Evolutionary conservation across 1,140 invertebrate genomes (phyloP), one percentile per base, ranked within the genome.

Genomic region (Chrysoperla carnea): DNA sequence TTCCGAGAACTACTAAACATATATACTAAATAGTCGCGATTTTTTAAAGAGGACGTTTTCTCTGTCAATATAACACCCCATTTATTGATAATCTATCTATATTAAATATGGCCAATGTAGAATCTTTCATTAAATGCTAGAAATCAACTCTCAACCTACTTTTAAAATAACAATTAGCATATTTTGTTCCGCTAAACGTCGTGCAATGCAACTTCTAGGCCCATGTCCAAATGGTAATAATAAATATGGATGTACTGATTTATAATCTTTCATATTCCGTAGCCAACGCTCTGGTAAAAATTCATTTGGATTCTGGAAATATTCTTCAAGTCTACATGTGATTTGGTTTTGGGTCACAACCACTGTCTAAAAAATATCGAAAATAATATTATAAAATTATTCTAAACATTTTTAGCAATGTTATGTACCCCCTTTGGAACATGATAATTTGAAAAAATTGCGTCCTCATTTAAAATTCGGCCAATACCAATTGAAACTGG

Each of bases 191-290:
- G 89, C 88, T 37, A 94, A 65, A 55, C 87, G 67, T 53, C 84
- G 68, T 2, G 88, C 90, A 38, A 93, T 85, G 50, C 91, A 95
- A 8, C 81, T 73, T 44, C 91, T 66, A 15, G 82, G 72, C 1
- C 91, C 91, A 60, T 89, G 83, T 1, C 90, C 88, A 63, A 94
- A 95, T 1, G 90, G 89, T 36, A 93, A 54, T 4, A 81, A 68
- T 3, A 85, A 59, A 58, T 79, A 91, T 0, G 87, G 87, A 64
- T 85, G 75, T 36, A 72, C 53, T 8, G 68, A 62, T 51, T 70
- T 69, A 49, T 67, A 65, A 5, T 55, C 36, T 8, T 52, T 41
- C 37, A 64, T 57, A 36, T 56, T 59, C 37, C 68, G 69, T 2
- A 84, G 52, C 84, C 84, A 89, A 35, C 85, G 66, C 52, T 89